Conservation (phyloP, 2,797 vertebrate species). For the Molossus alvarezi region DNA sequence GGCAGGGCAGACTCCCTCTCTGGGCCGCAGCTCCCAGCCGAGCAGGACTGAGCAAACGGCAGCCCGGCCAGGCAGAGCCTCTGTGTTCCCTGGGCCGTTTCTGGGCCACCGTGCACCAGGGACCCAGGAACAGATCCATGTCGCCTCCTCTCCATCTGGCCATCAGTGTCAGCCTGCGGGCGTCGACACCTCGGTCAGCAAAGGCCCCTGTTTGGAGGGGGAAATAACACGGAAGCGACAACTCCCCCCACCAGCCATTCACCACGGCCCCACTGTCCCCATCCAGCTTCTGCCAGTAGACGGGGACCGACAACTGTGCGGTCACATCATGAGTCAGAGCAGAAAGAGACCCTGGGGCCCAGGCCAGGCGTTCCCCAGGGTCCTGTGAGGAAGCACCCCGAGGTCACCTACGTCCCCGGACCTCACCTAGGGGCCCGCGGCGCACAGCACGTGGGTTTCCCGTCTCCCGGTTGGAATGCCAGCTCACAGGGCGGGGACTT, state of each 20-base stretch:
- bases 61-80: accelerated
- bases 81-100: not conserved
- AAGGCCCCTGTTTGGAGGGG: not conserved
- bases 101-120: accelerated
- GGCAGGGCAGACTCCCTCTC: not conserved
- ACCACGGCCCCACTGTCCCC: not conserved
- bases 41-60: not conserved
- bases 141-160: not conserved
- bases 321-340: accelerated
- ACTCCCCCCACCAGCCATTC: accelerated
- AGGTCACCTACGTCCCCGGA: not conserved
- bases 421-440: not conserved
- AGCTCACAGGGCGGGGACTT: accelerated
- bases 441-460: accelerated
- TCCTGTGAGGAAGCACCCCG: not conserved
- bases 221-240: accelerated
- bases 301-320: not conserved
- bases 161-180: not conserved
- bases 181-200: accelerated
- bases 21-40: not conserved
- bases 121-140: not conserved
- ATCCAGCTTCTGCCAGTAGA: not conserved
- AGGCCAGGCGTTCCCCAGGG: not conserved
- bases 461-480: accelerated
- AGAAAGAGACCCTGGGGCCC: not conserved